Percentiles rank a stretch among this genome's conserved stretches.
Conservation (phyloP, 2,888 invertebrate species). For the Scaptomyza cyrtandrae region DNA sequence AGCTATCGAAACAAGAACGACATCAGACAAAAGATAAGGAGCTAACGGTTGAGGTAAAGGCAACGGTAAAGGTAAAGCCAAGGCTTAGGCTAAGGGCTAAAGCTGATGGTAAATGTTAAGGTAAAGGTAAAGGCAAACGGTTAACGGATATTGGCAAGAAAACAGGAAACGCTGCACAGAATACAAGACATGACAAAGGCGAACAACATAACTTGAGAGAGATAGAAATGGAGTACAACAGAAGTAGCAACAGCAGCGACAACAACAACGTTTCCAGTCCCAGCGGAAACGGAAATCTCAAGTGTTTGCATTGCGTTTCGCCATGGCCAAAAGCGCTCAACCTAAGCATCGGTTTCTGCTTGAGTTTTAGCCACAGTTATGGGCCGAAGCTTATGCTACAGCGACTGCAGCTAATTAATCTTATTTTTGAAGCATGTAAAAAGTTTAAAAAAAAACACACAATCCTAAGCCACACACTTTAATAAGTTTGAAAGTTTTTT, state of each 20-base stretch:
- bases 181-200: constrained; percentile 31
- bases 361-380: constrained; percentile 11
- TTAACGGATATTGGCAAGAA: constrained; percentile 73
- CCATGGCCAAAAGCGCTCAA: constrained; percentile 22
- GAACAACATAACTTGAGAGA: neutral
- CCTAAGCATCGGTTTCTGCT: constrained; percentile 18
- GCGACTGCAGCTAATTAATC: constrained; percentile 71
- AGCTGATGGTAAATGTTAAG: no score
- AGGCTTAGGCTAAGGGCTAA: constrained; percentile 28
- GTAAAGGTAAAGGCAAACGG: constrained; percentile 32
- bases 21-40: neutral
- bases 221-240: constrained; percentile 24
- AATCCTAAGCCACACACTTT: constrained; percentile 1
- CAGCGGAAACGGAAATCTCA: constrained; percentile 78
- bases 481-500: neutral
- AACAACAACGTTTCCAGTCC: constrained; percentile 45
- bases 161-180: constrained; percentile 72
- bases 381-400: constrained; percentile 30
- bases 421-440: constrained; percentile 54
- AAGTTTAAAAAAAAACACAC: constrained; percentile 2
- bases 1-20: constrained; percentile 21
- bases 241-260: constrained; percentile 2
- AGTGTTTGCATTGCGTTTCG: constrained; percentile 70
- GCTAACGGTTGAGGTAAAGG: neutral
- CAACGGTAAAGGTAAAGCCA: neutral